Conservation (phyloP, 2,888 invertebrate genomes). For the Drosophila flavopinicola region DNA sequence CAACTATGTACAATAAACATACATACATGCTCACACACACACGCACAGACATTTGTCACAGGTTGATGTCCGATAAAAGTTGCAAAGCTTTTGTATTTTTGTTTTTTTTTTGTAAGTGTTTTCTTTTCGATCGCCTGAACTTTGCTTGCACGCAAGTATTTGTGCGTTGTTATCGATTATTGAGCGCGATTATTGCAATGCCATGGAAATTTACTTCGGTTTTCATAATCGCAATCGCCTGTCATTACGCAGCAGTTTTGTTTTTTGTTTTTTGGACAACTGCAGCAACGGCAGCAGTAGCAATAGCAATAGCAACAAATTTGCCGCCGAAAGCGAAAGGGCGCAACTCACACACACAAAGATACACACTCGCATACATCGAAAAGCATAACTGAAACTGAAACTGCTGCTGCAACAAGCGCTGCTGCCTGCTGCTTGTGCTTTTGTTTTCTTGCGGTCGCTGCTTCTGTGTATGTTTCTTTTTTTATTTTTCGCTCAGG, state of each 20-base stretch:
- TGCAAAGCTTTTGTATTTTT: constrained; percentile 43
- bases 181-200: constrained; percentile 38
- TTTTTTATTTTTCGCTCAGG: constrained; percentile 41
- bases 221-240: constrained; percentile 35
- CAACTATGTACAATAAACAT: constrained; percentile 36
- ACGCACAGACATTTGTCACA: constrained; percentile 38
- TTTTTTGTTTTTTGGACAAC: constrained; percentile 22
- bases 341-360: constrained; percentile 45
- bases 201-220: constrained; percentile 33
- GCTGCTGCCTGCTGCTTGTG: constrained; percentile 27
- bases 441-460: constrained; percentile 45
- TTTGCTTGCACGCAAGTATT: constrained; percentile 40
- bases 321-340: constrained; percentile 76
- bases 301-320: constrained; percentile 45
- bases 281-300: constrained; percentile 27
- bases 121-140: constrained; percentile 43
- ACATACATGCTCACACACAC: constrained; percentile 6
- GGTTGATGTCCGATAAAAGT: constrained; percentile 76
- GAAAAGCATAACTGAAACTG: constrained; percentile 40
- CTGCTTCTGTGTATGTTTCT: constrained; percentile 39
- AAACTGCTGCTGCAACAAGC: constrained; percentile 56
- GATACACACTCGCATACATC: constrained; percentile 1
- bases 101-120: constrained; percentile 20
- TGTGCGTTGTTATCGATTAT: constrained; percentile 53
- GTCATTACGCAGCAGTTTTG: constrained; percentile 54